phyloP scores from a whole-genome alignment of 2,113 vertebrate species.

The Oryzias curvinotus region DNA sequence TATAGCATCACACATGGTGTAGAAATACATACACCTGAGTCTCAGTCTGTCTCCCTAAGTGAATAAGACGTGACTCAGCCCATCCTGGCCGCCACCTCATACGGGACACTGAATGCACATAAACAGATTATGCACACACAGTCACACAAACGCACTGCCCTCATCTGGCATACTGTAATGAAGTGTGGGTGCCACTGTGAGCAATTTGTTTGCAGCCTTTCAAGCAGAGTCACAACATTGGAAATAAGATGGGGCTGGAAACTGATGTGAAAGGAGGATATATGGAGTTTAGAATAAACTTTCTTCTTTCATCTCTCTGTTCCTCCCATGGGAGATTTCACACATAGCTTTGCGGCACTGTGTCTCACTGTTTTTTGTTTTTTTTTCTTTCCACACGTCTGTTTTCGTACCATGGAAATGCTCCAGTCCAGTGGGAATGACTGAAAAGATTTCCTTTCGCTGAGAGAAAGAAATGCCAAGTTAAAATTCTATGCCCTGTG shows the following conservation, averaged over 20 bases:
- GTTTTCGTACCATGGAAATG: slow-evolving; percentile 42
- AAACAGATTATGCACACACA: slow-evolving; percentile 6
- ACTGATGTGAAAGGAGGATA: slow-evolving; percentile 12
- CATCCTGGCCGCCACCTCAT: slow-evolving; percentile 55
- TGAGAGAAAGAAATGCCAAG: slow-evolving; percentile 45
- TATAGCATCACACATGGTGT: slow-evolving; percentile 29
- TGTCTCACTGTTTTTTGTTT: slow-evolving; percentile 15
- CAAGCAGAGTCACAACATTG: slow-evolving; percentile 37
- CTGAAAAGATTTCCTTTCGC: slow-evolving; percentile 31
- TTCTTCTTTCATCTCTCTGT: slow-evolving; percentile 19
- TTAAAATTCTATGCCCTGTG: slow-evolving; percentile 57
- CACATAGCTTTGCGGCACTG: slow-evolving; percentile 17
- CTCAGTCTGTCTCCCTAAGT: slow-evolving; percentile 66
- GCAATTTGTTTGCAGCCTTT: slow-evolving; percentile 46
- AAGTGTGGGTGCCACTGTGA: slow-evolving; percentile 26
- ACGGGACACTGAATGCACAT: slow-evolving; percentile 50
- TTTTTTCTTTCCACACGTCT: slow-evolving; percentile 3
- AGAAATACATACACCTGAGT: slow-evolving; percentile 56
- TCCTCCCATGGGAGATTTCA: slow-evolving; percentile 18
- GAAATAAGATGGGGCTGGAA: slow-evolving; percentile 39
- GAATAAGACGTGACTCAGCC: slow-evolving; percentile 64
- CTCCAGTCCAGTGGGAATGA: slow-evolving; percentile 47
- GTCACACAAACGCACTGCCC: slow-evolving; percentile 7
- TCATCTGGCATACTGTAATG: slow-evolving; percentile 22
- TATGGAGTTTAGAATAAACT: slow-evolving; percentile 36